Base-by-base conservation (phyloP, 2,797 vertebrate genomes). In the Percopsis omiscomaycus region DNA sequence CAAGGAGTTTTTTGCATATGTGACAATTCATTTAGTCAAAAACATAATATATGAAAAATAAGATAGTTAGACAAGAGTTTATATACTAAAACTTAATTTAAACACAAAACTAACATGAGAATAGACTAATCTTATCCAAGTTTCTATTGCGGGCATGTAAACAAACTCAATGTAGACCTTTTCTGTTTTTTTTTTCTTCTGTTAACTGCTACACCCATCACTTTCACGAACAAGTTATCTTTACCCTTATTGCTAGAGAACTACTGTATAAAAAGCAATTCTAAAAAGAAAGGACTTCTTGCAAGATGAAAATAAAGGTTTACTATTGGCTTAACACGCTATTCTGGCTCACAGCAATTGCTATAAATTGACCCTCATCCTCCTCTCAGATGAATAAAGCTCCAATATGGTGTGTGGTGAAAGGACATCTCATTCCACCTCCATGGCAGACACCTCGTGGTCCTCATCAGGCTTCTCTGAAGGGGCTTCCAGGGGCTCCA, bases 361-460 rank as follows among this genome's bases (percentile, higher is more conserved):
- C 67, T 82, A 59, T 37, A 71, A 58, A 55, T 62, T 62, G 61
- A 75, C 14, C 0, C 22, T 69, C 52, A 64, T 45, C 30, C 42
- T 22, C 63, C 62, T 64, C 69, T 77, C 11, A 72, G 63, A 69
- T 55, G 42, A 12, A 49, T 11, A 42, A 65, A 55, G 48, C 37
- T 76, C 44, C 59, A 74, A 69, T 50, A 46, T 15, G 63, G 68
- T 53, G 66, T 54, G 47, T 57, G 30, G 55, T 54, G 64, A 73
- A 67, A 71, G 71, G 8, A 63, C 44, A n/a, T 72, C 88, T 93
- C 93, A 98, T 89, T 98, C 94, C 74, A 94, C 88, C 83, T 94
- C 94, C 92, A 92, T 91, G 77, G 92, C 85, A 73, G 95, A 93
- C 69, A 92, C 85, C 69, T 95, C 92, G 46, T 93, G 92, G 88